Evolutionary conservation across 2,113 vertebrate species (phyloP), one percentile per base, ranked within the genome.

Genomic region (Oophaga pumilio): DNA sequence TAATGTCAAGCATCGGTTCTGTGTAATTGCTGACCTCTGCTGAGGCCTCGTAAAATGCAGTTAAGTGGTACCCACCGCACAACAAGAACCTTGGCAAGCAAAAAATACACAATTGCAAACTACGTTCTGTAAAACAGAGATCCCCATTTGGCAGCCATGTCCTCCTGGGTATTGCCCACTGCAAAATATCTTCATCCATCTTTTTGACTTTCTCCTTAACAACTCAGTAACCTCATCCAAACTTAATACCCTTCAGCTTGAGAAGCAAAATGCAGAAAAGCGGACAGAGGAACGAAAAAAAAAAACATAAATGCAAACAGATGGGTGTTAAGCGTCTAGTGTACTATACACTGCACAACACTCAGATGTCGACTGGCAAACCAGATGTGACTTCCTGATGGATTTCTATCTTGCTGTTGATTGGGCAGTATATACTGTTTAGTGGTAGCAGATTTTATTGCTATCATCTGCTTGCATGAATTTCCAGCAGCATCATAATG

Each of bases 201-300:
- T 93, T 93, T 91, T 84, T 92, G 88, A 92, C 89, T 93, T 92
- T 93, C 92, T 84, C 52, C 87, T 94, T 93, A 91, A 94, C 76
- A 86, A 66, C 94, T 91, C 89, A 90, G 88, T 92, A 92, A 91
- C 85, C 78, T 94, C 93, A 93, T 94, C 90, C 90, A 90, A 92
- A 92, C 86, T 79, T 93, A 94, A 94, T 92, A 88, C 87, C 86
- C 89, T 94, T 93, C 92, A 93, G 78, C 92, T 94, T 94, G 90
- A 90, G 90, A 91, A 92, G 85, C 49, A 78, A 76, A 78, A 57
- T 52, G 76, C 74, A 78, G 85, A 59, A 86, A 84, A 0, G 13
- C 1, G 9, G 1, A 81, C 89, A 89, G 14, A 71, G 57, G 22
- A n/a, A 24, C 13, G 13, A 28, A 83, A 13, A 86, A 82, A 68